phyloP scores from a whole-genome alignment of 2,113 vertebrate species.

The Rhineura floridana region DNA sequence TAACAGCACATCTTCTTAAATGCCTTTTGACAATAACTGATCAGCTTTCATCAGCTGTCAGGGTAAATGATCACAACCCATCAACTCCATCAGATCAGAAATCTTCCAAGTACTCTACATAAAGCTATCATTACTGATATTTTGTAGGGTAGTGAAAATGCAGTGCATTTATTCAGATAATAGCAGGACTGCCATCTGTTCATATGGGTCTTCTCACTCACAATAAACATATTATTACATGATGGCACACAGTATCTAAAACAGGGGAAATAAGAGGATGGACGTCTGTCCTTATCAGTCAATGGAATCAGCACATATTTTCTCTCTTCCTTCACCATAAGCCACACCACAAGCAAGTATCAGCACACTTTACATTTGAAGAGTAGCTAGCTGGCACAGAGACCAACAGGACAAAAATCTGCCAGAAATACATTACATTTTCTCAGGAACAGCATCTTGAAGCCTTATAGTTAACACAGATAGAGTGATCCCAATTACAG shows the following conservation, averaged over 20 bases:
- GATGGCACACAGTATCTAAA: not conserved
- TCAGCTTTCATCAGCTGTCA: not conserved
- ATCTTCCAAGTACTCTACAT: slow-evolving; percentile 29
- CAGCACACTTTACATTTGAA: slow-evolving; percentile 32
- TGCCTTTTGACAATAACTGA: not conserved
- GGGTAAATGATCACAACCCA: slow-evolving; percentile 22
- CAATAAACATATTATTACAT: not conserved
- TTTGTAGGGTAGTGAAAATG: not conserved
- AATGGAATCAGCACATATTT: not conserved
- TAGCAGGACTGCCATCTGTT: not conserved
- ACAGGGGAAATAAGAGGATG: not conserved
- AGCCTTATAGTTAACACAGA: not conserved
- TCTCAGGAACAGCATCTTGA: slow-evolving; percentile 10
- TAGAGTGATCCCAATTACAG: slow-evolving; percentile 17
- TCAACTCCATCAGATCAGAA: not conserved
- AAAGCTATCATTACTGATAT: not conserved
- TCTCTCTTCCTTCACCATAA: not conserved
- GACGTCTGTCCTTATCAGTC: not conserved
- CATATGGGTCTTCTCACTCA: not conserved
- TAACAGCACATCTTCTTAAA: not conserved
- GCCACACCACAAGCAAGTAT: slow-evolving; percentile 41
- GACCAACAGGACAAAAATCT: slow-evolving; percentile 34
- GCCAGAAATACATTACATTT: slow-evolving; percentile 26
- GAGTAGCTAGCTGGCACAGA: slow-evolving; percentile 35
- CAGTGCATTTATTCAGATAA: not conserved